These are phyloP conservation scores for Heliconius aoede DNA, from an alignment of 2,888 invertebrate genomes.

Conservation along the genomic window DNA sequence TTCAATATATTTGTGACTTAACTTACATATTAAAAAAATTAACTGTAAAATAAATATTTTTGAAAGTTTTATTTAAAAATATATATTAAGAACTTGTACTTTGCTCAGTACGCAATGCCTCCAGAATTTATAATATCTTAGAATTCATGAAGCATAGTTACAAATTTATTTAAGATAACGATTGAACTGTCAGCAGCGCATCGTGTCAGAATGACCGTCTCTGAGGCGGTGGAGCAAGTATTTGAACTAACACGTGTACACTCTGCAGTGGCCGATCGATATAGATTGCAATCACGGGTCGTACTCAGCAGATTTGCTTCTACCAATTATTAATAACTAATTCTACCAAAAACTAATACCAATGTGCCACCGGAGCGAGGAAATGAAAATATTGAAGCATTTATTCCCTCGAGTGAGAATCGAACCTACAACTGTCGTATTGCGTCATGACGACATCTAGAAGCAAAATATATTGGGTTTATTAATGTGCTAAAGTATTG, in stretches of 20 bases:
- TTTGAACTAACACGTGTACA: slow-evolving; percentile 19
- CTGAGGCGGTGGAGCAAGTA: slow-evolving; percentile 17
- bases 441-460: no score
- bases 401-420: no score
- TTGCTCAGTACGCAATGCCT: no score
- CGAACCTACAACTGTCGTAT: no score
- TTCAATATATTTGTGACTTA: neutral
- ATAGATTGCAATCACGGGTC: slow-evolving; percentile 20
- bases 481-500: no score
- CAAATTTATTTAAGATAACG: neutral
- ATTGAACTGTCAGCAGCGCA: slow-evolving; percentile 8
- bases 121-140: neutral
- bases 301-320: neutral
- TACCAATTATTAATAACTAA: no score
- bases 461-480: neutral
- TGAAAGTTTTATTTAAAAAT: neutral
- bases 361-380: no score
- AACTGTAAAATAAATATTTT: neutral
- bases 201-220: slow-evolving; percentile 16
- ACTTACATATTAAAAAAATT: neutral
- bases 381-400: no score
- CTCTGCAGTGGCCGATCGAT: slow-evolving; percentile 25
- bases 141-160: neutral
- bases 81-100: no score
- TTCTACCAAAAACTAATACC: no score